Percentiles rank a stretch among this genome's conserved stretches.
Evolutionary conservation across 2,888 invertebrate genomes (phyloP).

Genomic region (Synanthedon myopaeformis): DNA sequence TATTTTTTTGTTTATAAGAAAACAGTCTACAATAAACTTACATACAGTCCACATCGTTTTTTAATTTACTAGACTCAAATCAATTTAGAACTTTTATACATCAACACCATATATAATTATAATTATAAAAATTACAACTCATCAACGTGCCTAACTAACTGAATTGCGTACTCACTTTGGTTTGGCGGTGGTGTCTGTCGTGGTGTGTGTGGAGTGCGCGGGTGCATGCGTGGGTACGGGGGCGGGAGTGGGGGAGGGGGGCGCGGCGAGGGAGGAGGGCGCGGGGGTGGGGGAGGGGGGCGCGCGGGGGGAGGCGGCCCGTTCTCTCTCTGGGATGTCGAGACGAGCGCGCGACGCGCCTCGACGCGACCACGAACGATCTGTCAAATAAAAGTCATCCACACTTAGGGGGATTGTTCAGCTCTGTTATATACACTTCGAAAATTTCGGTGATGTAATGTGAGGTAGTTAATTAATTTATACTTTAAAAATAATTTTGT

Average conservation of each 20-base stretch:
- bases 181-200: slow-evolving; percentile 25
- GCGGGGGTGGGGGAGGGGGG: slow-evolving; percentile 75
- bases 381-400: slow-evolving; percentile 43
- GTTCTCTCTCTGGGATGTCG: slow-evolving; percentile 83
- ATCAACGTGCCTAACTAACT: too few relatives aligned
- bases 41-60: too few relatives aligned
- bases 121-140: too few relatives aligned
- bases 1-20: too few relatives aligned
- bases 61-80: too few relatives aligned
- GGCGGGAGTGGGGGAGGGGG: slow-evolving; percentile 15
- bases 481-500: too few relatives aligned
- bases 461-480: not conserved
- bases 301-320: slow-evolving; percentile 75
- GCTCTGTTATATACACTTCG: not conserved
- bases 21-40: too few relatives aligned
- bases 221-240: slow-evolving; percentile 8
- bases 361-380: slow-evolving; percentile 90
- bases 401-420: not conserved
- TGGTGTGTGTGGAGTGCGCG: slow-evolving; percentile 1
- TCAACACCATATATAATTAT: too few relatives aligned
- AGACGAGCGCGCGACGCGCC: slow-evolving; percentile 89
- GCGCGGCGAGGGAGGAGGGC: slow-evolving; percentile 28
- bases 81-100: too few relatives aligned
- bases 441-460: too few relatives aligned
- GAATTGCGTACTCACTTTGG: slow-evolving; percentile 46